Evolutionary conservation across 1,140 invertebrate species (phyloP).

Genomic region (Halesus radiatus): DNA sequence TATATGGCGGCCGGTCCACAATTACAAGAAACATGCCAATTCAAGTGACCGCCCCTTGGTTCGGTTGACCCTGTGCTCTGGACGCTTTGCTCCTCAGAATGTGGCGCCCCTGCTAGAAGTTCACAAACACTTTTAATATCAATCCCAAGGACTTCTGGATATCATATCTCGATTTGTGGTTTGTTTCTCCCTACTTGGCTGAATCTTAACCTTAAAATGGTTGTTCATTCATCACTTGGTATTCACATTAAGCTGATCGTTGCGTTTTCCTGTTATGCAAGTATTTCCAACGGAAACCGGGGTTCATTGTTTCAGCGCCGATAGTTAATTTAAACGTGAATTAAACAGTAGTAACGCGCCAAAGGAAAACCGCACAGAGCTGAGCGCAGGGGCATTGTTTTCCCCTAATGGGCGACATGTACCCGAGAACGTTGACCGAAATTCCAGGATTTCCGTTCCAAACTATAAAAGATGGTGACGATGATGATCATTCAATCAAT

Average conservation of each 20-base stretch:
- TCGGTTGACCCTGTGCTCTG: no score
- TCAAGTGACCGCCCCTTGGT: no score
- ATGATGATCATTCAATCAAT: slow-evolving; percentile 6
- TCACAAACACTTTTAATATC: no score
- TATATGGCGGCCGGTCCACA: no score
- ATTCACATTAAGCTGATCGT: background rate
- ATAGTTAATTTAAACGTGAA: background rate
- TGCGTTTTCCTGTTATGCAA: slow-evolving; percentile 28
- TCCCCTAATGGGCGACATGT: background rate
- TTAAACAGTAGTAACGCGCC: background rate
- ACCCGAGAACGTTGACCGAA: background rate
- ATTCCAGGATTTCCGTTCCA: slow-evolving; percentile 5
- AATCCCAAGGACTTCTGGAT: no score
- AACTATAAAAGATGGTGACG: background rate
- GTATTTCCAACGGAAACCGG: slow-evolving; percentile 18
- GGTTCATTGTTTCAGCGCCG: slow-evolving; percentile 6
- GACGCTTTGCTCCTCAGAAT: no score
- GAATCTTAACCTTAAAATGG: background rate
- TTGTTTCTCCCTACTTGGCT: no score
- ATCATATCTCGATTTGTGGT: no score
- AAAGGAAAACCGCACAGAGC: slow-evolving; percentile 8
- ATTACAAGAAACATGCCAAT: no score
- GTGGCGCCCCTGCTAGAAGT: no score
- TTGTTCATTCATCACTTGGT: slow-evolving; percentile 12
- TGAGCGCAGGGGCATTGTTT: background rate